Percentiles rank a stretch among this genome's conserved stretches.
Evolutionary conservation across 2,113 vertebrate genomes (phyloP).

Genomic region (Dipodomys spectabilis): DNA sequence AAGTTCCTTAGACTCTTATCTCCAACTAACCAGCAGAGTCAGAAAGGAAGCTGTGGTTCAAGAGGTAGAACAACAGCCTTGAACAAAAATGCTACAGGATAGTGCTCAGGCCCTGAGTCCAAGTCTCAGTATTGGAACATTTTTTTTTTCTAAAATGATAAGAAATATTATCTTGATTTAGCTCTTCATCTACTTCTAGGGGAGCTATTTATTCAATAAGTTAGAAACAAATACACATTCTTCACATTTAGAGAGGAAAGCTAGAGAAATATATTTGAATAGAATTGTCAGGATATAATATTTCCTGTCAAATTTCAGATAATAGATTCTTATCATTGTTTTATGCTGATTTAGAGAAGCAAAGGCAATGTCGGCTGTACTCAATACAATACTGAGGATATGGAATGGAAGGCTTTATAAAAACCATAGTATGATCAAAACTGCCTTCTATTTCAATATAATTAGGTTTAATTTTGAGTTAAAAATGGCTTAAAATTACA

Average conservation of each 20-base stretch:
- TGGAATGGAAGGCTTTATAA: background rate
- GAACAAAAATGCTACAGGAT: no score
- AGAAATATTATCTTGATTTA: background rate
- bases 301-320: constrained; percentile 31
- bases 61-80: no score
- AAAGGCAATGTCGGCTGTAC: background rate
- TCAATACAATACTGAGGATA: background rate
- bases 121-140: no score
- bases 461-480: constrained; percentile 29
- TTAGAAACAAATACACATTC: constrained; percentile 44
- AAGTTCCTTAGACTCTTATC: no score
- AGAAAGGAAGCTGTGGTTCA: no score
- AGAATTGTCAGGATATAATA: constrained; percentile 47
- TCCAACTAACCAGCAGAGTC: no score
- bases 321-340: background rate
- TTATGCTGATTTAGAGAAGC: constrained; percentile 29
- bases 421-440: background rate
- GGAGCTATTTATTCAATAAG: background rate
- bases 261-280: background rate
- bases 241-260: constrained; percentile 37
- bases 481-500: constrained; percentile 22
- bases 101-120: no score
- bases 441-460: constrained; percentile 22
- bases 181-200: background rate
- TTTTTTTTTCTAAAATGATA: background rate